phyloP scores from a whole-genome alignment of 2,797 vertebrate species.

The Sebastes steindachneri region DNA sequence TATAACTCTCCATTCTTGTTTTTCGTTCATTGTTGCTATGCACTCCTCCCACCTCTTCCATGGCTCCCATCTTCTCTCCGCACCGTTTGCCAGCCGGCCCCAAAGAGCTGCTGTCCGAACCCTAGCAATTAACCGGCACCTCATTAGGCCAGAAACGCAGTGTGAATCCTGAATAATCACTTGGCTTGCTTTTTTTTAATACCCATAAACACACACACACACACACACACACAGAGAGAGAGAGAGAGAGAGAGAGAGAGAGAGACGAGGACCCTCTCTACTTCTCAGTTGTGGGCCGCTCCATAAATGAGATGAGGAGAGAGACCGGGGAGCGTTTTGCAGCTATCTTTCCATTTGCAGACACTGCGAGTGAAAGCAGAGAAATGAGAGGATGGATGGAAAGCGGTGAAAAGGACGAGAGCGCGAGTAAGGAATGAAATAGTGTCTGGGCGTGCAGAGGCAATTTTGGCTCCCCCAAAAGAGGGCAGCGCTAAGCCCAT shows the following conservation, averaged over 20 bases:
- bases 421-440: slow-evolving; percentile 32
- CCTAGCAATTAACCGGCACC: slow-evolving; percentile 60
- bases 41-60: slow-evolving; percentile 20
- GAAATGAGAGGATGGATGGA: slow-evolving; percentile 29
- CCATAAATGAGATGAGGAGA: slow-evolving; percentile 35
- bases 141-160: slow-evolving; percentile 66
- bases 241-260: background rate
- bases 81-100: slow-evolving; percentile 33
- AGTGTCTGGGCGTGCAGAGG: slow-evolving; percentile 53
- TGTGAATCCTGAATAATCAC: slow-evolving; percentile 65
- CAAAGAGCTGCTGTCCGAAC: slow-evolving; percentile 51
- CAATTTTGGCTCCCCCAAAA: slow-evolving; percentile 46
- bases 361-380: slow-evolving; percentile 22
- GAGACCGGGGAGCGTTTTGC: background rate
- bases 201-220: slow-evolving; percentile 8
- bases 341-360: slow-evolving; percentile 59
- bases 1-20: background rate
- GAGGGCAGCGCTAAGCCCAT: slow-evolving; percentile 37
- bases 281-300: slow-evolving; percentile 12
- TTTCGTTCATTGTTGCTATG: slow-evolving; percentile 43
- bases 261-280: background rate
- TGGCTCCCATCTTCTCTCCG: slow-evolving; percentile 2
- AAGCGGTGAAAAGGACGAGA: slow-evolving; percentile 10
- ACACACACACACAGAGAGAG: background rate
- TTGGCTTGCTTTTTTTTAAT: slow-evolving; percentile 11